Evolutionary conservation across 2,888 invertebrate genomes (phyloP).

Genomic region (Deilephila elpenor): DNA sequence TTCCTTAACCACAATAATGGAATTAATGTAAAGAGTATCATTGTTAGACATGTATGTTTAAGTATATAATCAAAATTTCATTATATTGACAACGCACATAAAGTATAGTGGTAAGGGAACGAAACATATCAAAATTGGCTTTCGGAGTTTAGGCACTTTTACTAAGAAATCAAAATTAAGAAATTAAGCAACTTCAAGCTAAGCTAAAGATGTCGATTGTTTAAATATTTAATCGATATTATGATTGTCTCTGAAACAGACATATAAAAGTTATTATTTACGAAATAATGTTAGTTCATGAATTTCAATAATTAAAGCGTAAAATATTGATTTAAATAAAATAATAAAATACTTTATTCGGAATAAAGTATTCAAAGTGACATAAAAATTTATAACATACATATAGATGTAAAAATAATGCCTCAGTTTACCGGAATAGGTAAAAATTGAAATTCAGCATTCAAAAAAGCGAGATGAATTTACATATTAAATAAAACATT

Average conservation of each 20-base stretch:
- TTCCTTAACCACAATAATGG: neutral
- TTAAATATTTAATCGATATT: neutral
- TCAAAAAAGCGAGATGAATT: too few relatives aligned
- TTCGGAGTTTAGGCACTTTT: neutral
- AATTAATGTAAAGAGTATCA: neutral
- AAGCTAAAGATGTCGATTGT: neutral
- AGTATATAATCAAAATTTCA: constrained; percentile 1
- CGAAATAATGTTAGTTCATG: too few relatives aligned
- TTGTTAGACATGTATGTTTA: neutral
- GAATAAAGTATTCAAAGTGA: too few relatives aligned
- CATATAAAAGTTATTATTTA: neutral
- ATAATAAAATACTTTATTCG: too few relatives aligned
- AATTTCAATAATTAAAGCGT: too few relatives aligned
- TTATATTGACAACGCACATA: constrained; percentile 29
- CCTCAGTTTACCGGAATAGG: too few relatives aligned
- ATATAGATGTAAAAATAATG: too few relatives aligned
- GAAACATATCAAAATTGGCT: constrained; percentile 23
- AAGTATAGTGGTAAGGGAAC: constrained; percentile 29
- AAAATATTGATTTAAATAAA: too few relatives aligned
- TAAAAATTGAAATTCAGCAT: too few relatives aligned
- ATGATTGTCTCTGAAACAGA: neutral
- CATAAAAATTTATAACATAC: too few relatives aligned
- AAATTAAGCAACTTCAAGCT: neutral
- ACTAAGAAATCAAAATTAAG: neutral
- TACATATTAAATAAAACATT: too few relatives aligned